Evolutionary conservation across 35 echinoderm and acorn worm genomes (phyloP).

Genomic region (Nesometra sesokonis): DNA sequence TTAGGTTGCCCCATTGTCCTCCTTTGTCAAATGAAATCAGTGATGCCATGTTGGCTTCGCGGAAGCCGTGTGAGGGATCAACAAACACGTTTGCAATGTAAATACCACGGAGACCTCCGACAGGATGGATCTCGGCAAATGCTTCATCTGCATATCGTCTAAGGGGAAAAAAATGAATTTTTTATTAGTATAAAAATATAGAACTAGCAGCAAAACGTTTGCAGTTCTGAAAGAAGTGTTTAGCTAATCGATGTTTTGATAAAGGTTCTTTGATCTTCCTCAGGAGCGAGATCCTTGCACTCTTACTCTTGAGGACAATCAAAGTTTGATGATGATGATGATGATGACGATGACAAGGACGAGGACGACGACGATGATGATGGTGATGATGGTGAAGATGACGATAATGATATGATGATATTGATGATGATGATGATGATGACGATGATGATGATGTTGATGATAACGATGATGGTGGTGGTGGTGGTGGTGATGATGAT

Average conservation of each 20-base stretch:
- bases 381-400: background rate
- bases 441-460: too few relatives aligned
- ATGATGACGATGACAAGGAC: background rate
- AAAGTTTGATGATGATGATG: too few relatives aligned
- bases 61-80: background rate
- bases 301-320: too few relatives aligned
- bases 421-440: too few relatives aligned
- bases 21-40: constrained; percentile 83
- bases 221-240: too few relatives aligned
- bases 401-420: too few relatives aligned
- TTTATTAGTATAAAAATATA: too few relatives aligned
- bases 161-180: background rate
- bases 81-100: constrained; percentile 52
- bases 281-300: too few relatives aligned
- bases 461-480: too few relatives aligned
- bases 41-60: constrained; percentile 59
- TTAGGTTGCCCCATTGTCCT: constrained; percentile 56
- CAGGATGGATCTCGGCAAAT: constrained; percentile 78
- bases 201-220: too few relatives aligned
- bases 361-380: background rate
- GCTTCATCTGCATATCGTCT: constrained; percentile 62
- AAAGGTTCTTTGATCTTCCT: too few relatives aligned
- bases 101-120: constrained; percentile 75
- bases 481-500: background rate
- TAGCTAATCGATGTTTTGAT: too few relatives aligned